Evolutionary conservation across 2,797 vertebrate genomes (phyloP), one percentile per base, ranked within the genome.

Genomic region (Trachurus trachurus): DNA sequence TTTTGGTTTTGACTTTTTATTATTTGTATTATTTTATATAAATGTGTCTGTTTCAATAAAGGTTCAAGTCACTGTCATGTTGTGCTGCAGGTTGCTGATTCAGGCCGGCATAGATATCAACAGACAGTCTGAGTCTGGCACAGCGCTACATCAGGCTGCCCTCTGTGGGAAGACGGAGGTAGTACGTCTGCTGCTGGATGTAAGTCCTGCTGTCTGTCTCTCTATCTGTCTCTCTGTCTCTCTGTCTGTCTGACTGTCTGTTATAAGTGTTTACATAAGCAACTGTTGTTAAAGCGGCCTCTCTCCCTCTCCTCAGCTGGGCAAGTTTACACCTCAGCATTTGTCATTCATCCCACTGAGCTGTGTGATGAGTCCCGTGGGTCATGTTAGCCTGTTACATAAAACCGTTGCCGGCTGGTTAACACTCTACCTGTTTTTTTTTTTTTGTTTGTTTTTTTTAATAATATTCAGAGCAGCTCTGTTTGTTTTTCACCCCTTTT

Each of bases 51-150:
- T 22, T 2, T 13, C 50, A 16, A 60, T 40, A 44, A 42, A 70
- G 16, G 29, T 31, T 70, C 22, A 31, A 52, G 2, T 67, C 3
- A 11, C 34, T 26, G 9, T 81, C 53, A 6, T 70, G 31, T 64
- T 66, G 59, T 70, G 22, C 61, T 85, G 0, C 91, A 99, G 98
- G 87, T 95, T 99, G 81, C 95, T 99, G 81, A 97, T 99, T 82
- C 97, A 98, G 89, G 97, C 98, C 0, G 98, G 98, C 57, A 99
- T 99, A 4, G 97, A 99, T 75, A 99, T 99, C 84, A 99, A 99
- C 94, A 95, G 97, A 76, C 98, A 99, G 89, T 98, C 98, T 0
- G 98, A 99, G 94, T 96, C 97, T 0, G 98, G 98, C 87, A 99
- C 98, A 0, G 98, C 98, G 0, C 92, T 99, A 78, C 98, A 99